phyloP scores from a whole-genome alignment of 2,888 invertebrate species.

The Biston betularia region DNA sequence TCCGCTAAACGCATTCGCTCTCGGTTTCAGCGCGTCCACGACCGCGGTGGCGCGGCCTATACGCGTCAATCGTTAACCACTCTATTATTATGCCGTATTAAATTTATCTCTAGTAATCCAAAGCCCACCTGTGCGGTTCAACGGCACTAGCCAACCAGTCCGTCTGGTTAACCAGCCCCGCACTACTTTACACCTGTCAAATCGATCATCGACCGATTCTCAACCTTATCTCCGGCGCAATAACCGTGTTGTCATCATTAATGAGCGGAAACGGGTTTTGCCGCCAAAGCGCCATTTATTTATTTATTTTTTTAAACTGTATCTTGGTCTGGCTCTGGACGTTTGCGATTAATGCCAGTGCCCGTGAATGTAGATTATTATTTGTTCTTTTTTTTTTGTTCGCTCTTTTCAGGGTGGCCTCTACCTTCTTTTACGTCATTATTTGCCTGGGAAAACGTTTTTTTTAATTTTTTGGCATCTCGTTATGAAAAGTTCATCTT shows the following conservation, averaged over 20 bases:
- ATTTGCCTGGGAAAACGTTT: conserved; percentile 5
- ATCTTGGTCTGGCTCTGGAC: conserved; percentile 69
- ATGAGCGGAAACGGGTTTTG: conserved; percentile 60
- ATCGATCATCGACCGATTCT: conserved; percentile 64
- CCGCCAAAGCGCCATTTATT: conserved; percentile 75
- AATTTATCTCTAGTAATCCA: conserved; percentile 82
- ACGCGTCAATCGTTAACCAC: conserved; percentile 62
- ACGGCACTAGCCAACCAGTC: conserved; percentile 80
- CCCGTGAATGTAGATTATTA: conserved; percentile 53
- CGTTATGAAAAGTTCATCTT: too few relatives aligned
- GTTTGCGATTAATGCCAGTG: conserved; percentile 71
- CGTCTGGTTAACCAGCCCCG: conserved; percentile 75
- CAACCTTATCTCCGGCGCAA: conserved; percentile 61
- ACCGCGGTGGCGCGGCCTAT: conserved; percentile 34
- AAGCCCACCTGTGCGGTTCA: conserved; percentile 83
- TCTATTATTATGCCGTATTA: conserved; percentile 80
- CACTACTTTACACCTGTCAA: conserved; percentile 73
- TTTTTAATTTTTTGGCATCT: too few relatives aligned
- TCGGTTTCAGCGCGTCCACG: conserved; percentile 31
- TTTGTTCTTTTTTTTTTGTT: conserved; percentile 52
- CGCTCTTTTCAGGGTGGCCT: conserved; percentile 63
- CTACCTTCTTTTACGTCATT: conserved; percentile 24
- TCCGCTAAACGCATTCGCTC: conserved; percentile 36
- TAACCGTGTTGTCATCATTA: conserved; percentile 55
- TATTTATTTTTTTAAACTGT: conserved; percentile 74